phyloP scores from a whole-genome alignment of 2,888 invertebrate species.

The Hanleya hanleyi region DNA sequence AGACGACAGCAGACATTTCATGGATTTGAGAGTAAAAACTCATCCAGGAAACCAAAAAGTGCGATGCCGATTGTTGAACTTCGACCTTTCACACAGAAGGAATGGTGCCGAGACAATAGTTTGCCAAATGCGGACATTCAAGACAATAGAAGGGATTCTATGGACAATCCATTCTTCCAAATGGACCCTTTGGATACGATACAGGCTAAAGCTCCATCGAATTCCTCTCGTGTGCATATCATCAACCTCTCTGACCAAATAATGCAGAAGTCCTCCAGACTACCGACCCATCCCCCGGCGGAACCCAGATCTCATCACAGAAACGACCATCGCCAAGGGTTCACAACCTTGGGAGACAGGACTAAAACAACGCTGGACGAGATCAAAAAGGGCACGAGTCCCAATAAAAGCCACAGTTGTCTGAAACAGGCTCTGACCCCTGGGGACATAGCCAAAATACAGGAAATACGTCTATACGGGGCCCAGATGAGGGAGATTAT shows the following conservation, averaged over 20 bases:
- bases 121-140: constrained; percentile 35
- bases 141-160: neutral
- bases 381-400: constrained; percentile 41
- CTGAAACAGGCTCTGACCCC: constrained; percentile 36
- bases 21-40: neutral
- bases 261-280: neutral
- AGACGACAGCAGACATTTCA: constrained; percentile 13
- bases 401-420: constrained; percentile 37
- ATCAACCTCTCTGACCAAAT: neutral
- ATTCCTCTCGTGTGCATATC: neutral
- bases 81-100: constrained; percentile 56
- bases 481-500: neutral
- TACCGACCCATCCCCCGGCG: neutral
- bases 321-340: constrained; percentile 30
- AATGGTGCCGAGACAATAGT: constrained; percentile 62
- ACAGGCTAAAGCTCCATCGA: neutral
- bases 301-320: neutral
- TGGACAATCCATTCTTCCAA: neutral
- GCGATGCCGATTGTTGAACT: constrained; percentile 58
- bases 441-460: constrained; percentile 37
- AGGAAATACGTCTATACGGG: constrained; percentile 27
- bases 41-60: constrained; percentile 27
- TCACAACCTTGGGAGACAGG: constrained; percentile 55
- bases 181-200: neutral
- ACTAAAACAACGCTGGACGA: constrained; percentile 51